Evolutionary conservation across 2,113 vertebrate species (phyloP).

Genomic region (Sebastes fasciatus): DNA sequence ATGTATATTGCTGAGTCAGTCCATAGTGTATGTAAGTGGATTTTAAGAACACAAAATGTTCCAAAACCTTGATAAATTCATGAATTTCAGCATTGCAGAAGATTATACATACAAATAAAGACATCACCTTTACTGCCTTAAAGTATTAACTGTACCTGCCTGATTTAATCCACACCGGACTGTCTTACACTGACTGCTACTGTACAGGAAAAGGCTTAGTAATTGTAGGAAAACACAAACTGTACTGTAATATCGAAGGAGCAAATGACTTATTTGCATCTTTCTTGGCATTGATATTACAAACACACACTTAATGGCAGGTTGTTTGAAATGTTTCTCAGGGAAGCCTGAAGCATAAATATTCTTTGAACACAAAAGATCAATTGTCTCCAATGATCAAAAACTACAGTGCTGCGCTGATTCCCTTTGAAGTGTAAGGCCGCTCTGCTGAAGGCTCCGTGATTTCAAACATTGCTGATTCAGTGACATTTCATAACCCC

Average conservation of each 20-base stretch:
- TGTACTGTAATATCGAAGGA: constrained; percentile 18
- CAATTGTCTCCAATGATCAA: constrained; percentile 80
- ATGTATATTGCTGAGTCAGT: background rate
- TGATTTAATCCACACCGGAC: constrained; percentile 12
- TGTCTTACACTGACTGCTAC: background rate
- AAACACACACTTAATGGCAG: constrained; percentile 64
- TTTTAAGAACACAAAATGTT: background rate
- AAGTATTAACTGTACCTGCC: background rate
- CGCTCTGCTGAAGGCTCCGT: constrained; percentile 58
- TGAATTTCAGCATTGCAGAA: background rate
- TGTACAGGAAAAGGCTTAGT: constrained; percentile 4
- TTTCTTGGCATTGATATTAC: constrained; percentile 66
- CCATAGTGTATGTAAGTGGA: background rate
- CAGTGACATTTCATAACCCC: constrained; percentile 68
- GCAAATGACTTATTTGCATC: constrained; percentile 39
- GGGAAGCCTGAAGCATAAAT: constrained; percentile 73
- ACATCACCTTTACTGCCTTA: background rate
- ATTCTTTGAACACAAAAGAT: constrained; percentile 78
- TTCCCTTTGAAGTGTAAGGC: constrained; percentile 74
- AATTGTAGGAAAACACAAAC: constrained; percentile 33
- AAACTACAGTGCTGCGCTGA: constrained; percentile 63
- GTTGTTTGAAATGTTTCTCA: constrained; percentile 60
- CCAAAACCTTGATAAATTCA: background rate
- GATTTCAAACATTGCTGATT: constrained; percentile 76
- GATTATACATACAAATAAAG: constrained; percentile 13